A percentile compares a stretch with the other conserved stretches of the same genome.
phyloP scores from a whole-genome alignment of 2,113 vertebrate genomes.

The Gnathonemus longibarbis region DNA sequence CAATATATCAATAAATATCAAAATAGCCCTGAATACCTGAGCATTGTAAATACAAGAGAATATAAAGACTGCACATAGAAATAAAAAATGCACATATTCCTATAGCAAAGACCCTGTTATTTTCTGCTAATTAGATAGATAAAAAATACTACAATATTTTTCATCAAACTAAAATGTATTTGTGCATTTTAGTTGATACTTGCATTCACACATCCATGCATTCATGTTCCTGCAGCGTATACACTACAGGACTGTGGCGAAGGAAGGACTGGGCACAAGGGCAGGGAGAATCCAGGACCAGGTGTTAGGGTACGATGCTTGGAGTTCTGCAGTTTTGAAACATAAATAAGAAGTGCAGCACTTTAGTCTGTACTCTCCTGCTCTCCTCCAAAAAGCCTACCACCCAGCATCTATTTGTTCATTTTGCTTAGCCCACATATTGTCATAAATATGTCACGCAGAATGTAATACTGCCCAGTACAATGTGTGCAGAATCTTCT shows the following conservation, averaged over 20 bases:
- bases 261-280: neutral
- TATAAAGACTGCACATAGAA: neutral
- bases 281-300: neutral
- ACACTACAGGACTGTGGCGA: neutral
- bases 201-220: neutral
- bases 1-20: neutral
- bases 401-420: neutral
- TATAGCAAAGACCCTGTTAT: neutral
- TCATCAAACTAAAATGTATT: neutral
- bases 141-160: neutral
- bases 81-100: neutral
- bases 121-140: neutral
- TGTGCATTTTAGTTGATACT: neutral
- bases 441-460: neutral
- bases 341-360: neutral
- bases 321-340: neutral
- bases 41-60: neutral
- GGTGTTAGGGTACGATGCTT: neutral
- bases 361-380: neutral
- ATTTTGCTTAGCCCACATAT: constrained; percentile 1
- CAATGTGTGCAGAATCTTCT: constrained; percentile 6
- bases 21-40: neutral
- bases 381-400: neutral
- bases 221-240: neutral
- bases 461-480: neutral